These are phyloP conservation scores for Platalea minor DNA, from an alignment of 2,797 vertebrate genomes.

Conservation along the genomic window DNA sequence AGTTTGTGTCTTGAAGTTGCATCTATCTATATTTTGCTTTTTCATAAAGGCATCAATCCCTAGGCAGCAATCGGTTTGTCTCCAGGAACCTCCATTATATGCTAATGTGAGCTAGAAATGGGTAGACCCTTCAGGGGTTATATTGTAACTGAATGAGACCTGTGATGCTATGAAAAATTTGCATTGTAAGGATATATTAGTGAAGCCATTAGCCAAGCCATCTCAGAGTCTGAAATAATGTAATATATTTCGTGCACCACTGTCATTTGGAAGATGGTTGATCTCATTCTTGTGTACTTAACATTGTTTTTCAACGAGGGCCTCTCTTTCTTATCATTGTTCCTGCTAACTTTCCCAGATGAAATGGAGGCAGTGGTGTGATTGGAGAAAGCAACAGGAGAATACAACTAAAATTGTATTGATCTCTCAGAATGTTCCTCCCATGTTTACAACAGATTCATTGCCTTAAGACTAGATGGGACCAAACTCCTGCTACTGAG, in stretches of 20 bases:
- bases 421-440: background rate
- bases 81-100: slow-evolving; percentile 14
- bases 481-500: background rate
- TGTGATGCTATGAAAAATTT: slow-evolving; percentile 2
- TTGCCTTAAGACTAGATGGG: background rate
- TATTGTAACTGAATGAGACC: background rate
- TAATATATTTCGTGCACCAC: background rate
- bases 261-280: slow-evolving; percentile 1
- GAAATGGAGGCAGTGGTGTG: background rate
- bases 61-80: background rate
- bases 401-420: background rate
- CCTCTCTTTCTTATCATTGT: background rate
- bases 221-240: slow-evolving; percentile 20
- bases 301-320: background rate
- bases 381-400: background rate
- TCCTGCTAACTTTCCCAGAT: background rate
- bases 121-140: slow-evolving; percentile 5
- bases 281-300: background rate
- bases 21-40: slow-evolving; percentile 21
- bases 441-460: background rate
- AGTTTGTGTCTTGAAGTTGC: slow-evolving; percentile 2
- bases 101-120: slow-evolving; percentile 1
- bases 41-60: background rate
- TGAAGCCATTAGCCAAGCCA: slow-evolving; percentile 4
- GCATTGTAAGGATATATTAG: slow-evolving; percentile 2